phyloP scores from a whole-genome alignment of 2,797 vertebrate species.

The Clangula hyemalis region DNA sequence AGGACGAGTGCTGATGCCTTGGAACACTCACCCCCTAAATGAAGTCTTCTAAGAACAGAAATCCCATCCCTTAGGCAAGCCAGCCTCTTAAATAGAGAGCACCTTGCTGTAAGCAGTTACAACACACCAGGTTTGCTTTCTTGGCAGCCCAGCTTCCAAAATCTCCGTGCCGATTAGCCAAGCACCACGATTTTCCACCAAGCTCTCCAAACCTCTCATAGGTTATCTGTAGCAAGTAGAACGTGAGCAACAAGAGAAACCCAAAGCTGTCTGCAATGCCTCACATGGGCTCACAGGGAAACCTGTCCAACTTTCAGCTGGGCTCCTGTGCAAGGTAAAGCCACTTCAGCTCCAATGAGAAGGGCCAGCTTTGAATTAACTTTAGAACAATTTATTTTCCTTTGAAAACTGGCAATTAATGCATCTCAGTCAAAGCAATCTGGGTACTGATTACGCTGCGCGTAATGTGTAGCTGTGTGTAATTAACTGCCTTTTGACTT shows the following conservation, averaged over 20 bases:
- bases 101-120: slow-evolving; percentile 6
- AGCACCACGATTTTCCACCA: not conserved
- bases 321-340: not conserved
- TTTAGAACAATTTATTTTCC: not conserved
- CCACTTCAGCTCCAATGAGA: not conserved
- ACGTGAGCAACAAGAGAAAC: not conserved
- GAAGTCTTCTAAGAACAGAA: slow-evolving; percentile 18
- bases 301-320: not conserved
- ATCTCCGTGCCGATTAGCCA: not conserved
- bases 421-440: slow-evolving; percentile 1
- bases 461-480: not conserved
- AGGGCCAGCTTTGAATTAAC: slow-evolving; percentile 28
- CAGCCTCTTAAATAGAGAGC: not conserved
- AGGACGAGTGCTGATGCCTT: not conserved
- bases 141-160: slow-evolving; percentile 12
- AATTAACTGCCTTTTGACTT: slow-evolving; percentile 14
- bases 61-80: not conserved
- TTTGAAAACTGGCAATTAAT: slow-evolving; percentile 47
- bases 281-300: not conserved
- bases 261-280: not conserved
- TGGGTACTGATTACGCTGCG: not conserved
- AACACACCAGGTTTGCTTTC: slow-evolving; percentile 9
- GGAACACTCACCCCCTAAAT: not conserved
- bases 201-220: not conserved
- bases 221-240: not conserved